Percentiles rank a stretch among this genome's conserved stretches.
Conservation (phyloP, 2,113 vertebrate genomes). For the Chrysemys picta region DNA sequence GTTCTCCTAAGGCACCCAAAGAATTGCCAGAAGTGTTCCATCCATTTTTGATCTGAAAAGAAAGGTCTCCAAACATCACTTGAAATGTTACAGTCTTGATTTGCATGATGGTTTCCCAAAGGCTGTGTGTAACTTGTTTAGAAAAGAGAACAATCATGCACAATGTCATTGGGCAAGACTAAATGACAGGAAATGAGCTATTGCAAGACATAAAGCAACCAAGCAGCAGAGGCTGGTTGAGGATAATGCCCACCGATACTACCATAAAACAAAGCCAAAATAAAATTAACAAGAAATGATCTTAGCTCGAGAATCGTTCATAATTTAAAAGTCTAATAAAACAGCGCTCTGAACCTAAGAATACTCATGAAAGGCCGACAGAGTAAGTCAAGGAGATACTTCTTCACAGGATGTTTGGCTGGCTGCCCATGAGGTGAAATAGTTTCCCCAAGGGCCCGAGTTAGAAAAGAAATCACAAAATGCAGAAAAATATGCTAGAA, state of each 20-base stretch:
- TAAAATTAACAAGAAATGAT: slow-evolving; percentile 50
- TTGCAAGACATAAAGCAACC: neutral
- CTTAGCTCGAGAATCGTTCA: slow-evolving; percentile 34
- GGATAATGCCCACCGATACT: slow-evolving; percentile 1
- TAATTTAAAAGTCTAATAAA: slow-evolving; percentile 56
- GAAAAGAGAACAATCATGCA: neutral
- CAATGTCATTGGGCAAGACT: neutral
- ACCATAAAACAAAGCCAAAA: slow-evolving; percentile 47
- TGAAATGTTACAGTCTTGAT: neutral
- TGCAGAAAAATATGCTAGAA: neutral
- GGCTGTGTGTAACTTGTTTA: neutral
- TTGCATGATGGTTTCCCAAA: neutral
- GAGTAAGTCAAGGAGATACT: slow-evolving; percentile 51
- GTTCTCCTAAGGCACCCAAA: neutral
- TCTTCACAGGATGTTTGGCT: slow-evolving; percentile 50
- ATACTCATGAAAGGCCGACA: slow-evolving; percentile 34
- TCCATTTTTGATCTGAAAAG: neutral
- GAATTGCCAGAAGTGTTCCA: neutral
- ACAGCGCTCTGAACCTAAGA: slow-evolving; percentile 25
- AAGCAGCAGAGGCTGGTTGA: neutral
- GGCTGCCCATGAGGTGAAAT: slow-evolving; percentile 37
- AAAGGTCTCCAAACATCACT: neutral
- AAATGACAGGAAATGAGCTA: neutral
- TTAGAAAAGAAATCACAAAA: slow-evolving; percentile 4
- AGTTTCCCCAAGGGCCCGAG: neutral